Percentiles rank a stretch among this genome's conserved stretches.
phyloP scores from a whole-genome alignment of 1,140 invertebrate species.

The Saxidomus purpurata region DNA sequence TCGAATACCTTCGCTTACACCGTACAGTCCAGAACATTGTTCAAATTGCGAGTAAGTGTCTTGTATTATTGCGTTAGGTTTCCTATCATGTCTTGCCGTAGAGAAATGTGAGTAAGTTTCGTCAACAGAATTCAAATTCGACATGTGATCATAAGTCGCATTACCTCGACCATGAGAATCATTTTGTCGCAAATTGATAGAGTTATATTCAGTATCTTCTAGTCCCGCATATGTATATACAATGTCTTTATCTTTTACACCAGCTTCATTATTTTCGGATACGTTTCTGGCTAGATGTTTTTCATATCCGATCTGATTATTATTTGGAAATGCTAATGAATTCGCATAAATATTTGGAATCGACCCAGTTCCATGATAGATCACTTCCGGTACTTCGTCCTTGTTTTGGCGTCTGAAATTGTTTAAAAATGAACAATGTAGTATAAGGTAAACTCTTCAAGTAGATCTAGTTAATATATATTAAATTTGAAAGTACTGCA shows the following conservation, averaged over 20 bases:
- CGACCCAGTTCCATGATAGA: background rate
- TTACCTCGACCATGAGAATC: background rate
- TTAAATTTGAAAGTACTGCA: no score
- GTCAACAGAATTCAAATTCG: background rate
- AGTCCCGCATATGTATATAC: background rate
- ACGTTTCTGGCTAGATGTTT: background rate
- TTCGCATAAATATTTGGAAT: background rate
- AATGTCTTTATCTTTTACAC: background rate
- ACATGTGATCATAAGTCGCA: background rate
- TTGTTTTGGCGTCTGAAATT: background rate
- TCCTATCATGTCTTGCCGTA: background rate
- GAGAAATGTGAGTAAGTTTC: background rate
- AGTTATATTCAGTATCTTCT: background rate
- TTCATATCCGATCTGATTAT: background rate
- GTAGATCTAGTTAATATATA: no score
- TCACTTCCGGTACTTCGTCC: background rate
- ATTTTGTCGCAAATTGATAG: background rate
- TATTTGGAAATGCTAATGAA: background rate
- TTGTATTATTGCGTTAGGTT: background rate
- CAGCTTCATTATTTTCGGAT: background rate
- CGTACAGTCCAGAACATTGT: background rate
- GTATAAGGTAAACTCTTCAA: no score
- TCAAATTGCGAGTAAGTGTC: background rate
- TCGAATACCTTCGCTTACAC: background rate
- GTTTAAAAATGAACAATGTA: no score